Base-by-base conservation (phyloP, 2,113 vertebrate genomes). In the Lampris megalopsis region DNA sequence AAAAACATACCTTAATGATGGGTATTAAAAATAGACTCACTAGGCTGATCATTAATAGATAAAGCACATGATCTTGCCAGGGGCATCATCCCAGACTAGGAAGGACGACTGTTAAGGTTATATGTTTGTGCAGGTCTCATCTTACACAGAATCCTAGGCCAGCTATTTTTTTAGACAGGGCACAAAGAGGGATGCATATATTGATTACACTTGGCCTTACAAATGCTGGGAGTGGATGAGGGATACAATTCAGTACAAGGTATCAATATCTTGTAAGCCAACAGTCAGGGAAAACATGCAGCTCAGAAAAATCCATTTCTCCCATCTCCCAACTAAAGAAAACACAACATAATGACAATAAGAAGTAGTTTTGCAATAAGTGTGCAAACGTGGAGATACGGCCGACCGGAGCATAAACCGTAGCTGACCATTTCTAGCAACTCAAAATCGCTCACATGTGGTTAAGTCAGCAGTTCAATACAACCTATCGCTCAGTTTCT, bases 401-500 rank as follows among this genome's bases (percentile, higher is more conserved):
- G 24, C 7, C 43, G 43, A 45, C 6, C 35, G 4, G 60, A 75
- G 63, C 50, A 9, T 52, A 57, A 68, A 47, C n/a, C 7, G 24
- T 40, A 58, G 40, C 48, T 10, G 24, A 24, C 24, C 24, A 24
- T 24, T 24, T 24, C 24, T 24, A 24, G 24, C 0, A 24, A 24
- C 24, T 24, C 24, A 24, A 24, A 24, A 24, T 24, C 24, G 24
- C 24, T 24, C 24, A 24, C 24, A 7, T 36, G 24, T 57, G 2
- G 2, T 24, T 56, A 11, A 59, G 4, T 11, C 13, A 38, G 42
- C 56, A 63, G 59, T 52, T 36, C 1, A 8, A 2, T 1, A 57
- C 3, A 64, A 80, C 68, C 71, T 65, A 59, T 47, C 56, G 57
- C 61, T 43, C 56, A 56, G 41, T 49, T 56, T 64, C 24, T 56